Evolutionary conservation across 53 echinoderm and acorn worm species (phyloP), one percentile per base, ranked within the genome.

Genomic region (Apostichopus leukothele): DNA sequence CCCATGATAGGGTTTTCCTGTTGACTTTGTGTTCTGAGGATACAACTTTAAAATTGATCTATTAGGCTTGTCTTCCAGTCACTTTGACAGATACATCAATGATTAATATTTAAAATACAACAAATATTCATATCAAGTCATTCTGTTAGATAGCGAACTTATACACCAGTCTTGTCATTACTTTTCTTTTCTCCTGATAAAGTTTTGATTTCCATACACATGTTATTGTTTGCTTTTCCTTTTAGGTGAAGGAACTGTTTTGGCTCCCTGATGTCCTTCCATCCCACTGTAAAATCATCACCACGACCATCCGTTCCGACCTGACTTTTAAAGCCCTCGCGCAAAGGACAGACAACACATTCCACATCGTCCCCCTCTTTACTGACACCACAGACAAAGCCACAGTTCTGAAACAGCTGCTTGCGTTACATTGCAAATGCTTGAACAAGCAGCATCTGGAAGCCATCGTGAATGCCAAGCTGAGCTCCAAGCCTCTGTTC

Each of bases 401-500:
- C 5, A 21, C 91, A 9, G 92, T 98, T 78, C 75, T 98, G 21
- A 79, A 90, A 61, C 86, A 90, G 51, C 94, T 93, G 52, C 95
- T 96, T 12, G 97, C 97, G 10, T 51, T 91, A 54, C 94, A 96
- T 80, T 98, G 94, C 77, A 98, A 95, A 78, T 91, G 89, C 53
- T 87, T 98, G 86, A 92, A 95, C 77, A 87, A 86, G 52, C 86
- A 53, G 6, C 95, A 98, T 74, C 63, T 95, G 16, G 57, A 92
- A 16, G 90, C 66, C 73, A 90, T 95, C 51, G 91, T 98, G 66
- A 86, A 75, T 53, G 95, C 90, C 67, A 91, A 91, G 90, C 74
- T 98, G 83, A 98, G 98, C 53, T 92, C 89, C 59, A 89, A 92
- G 71, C 98, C 98, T 5, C 93, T 98, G 86, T 98, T 95, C 71